Evolutionary conservation across 2,888 invertebrate genomes (phyloP).

Genomic region (Pyrrhosoma nymphula): DNA sequence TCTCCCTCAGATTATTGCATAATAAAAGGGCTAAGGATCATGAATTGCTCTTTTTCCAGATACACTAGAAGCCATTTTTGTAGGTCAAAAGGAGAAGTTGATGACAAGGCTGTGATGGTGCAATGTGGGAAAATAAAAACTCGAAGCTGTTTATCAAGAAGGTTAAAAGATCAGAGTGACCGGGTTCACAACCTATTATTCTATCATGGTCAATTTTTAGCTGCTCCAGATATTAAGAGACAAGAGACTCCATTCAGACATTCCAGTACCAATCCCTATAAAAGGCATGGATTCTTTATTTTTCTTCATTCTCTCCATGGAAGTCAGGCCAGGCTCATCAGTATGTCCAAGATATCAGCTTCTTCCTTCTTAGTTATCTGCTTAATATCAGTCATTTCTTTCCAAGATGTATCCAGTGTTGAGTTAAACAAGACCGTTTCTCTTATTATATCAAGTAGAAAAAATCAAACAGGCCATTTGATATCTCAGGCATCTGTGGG

Average conservation of each 20-base stretch:
- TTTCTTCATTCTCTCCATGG: not conserved
- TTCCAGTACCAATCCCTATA: not conserved
- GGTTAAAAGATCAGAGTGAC: not conserved
- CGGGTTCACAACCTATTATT: not conserved
- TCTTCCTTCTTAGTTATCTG: not conserved
- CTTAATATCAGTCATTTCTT: not conserved
- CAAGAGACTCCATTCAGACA: too few species aligned
- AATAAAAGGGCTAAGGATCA: too few species aligned
- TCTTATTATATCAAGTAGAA: not conserved
- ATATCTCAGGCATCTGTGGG: not conserved
- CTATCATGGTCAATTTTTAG: not conserved
- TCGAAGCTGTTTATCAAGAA: not conserved
- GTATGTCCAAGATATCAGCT: not conserved
- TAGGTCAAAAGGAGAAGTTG: not conserved
- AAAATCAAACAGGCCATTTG: slow-evolving; percentile 45
- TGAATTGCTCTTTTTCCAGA: too few species aligned
- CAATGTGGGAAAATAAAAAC: not conserved
- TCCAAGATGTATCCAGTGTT: not conserved
- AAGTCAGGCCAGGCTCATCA: not conserved
- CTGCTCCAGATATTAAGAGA: too few species aligned
- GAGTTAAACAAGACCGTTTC: not conserved
- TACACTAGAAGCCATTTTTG: too few species aligned
- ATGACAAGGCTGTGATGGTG: not conserved
- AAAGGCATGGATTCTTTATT: not conserved
- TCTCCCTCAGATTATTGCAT: too few species aligned